A percentile compares a stretch with the other conserved stretches of the same genome.
phyloP scores from a whole-genome alignment of 2,113 vertebrate species.

The Gasterosteus aculeatus region DNA sequence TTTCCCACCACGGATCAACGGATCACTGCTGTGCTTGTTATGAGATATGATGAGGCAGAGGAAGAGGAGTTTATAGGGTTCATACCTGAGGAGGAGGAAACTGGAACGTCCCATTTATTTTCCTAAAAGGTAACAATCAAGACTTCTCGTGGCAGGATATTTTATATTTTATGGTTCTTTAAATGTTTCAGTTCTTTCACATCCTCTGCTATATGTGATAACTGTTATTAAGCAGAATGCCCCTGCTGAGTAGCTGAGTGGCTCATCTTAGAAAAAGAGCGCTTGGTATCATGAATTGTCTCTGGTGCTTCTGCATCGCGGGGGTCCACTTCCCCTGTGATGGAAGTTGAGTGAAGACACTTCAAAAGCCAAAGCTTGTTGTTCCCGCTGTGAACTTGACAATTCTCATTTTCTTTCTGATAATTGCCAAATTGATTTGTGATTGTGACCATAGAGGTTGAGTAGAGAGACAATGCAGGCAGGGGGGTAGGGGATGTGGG shows the following conservation, averaged over 20 bases:
- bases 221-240: neutral
- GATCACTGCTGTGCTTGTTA: neutral
- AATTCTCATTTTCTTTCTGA: constrained; percentile 20
- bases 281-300: neutral
- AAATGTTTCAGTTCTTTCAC: neutral
- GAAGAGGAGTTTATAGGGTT: neutral
- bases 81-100: neutral
- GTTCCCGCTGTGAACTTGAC: constrained; percentile 31
- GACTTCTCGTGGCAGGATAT: constrained; percentile 1
- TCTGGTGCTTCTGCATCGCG: neutral
- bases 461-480: neutral
- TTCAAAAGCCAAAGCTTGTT: constrained; percentile 14
- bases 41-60: constrained; percentile 16
- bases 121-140: neutral
- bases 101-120: neutral
- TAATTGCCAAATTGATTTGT: constrained; percentile 36
- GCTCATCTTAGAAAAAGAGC: neutral
- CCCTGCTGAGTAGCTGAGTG: neutral
- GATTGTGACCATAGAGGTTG: constrained; percentile 15
- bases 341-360: constrained; percentile 17
- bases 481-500: too few species aligned
- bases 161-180: neutral
- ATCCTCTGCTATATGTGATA: neutral
- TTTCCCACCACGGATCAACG: neutral
- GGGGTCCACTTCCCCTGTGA: constrained; percentile 1